Evolutionary conservation across 2,797 vertebrate species (phyloP).

Genomic region (Clamator glandarius): DNA sequence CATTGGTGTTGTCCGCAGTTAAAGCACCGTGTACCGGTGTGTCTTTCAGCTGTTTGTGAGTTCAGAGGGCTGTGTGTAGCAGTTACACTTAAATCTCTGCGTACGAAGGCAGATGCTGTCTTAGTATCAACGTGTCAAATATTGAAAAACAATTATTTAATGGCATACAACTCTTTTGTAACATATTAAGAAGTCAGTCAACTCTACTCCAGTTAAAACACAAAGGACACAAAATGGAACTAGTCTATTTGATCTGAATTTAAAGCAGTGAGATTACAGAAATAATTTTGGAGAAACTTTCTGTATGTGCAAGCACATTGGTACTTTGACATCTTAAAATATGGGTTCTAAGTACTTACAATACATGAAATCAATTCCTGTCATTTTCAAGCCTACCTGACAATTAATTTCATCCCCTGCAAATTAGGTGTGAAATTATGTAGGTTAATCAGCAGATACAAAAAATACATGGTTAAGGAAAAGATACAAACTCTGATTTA

Average conservation of each 20-base stretch:
- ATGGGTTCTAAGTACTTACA: not conserved
- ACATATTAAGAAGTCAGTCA: not conserved
- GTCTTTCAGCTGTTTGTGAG: not conserved
- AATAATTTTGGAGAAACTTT: not conserved
- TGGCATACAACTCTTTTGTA: not conserved
- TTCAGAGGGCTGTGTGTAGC: too few species aligned
- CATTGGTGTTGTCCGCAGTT: not conserved
- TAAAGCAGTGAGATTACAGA: not conserved
- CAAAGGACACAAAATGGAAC: not conserved
- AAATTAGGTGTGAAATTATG: not conserved
- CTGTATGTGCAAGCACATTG: not conserved
- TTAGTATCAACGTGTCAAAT: not conserved
- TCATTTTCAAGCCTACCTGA: not conserved
- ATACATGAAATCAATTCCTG: not conserved
- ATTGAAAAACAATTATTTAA: not conserved
- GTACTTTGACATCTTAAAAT: not conserved
- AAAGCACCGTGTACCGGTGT: fast-evolving
- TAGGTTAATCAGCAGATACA: not conserved
- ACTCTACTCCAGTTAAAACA: not conserved
- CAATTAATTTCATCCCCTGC: not conserved
- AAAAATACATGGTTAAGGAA: not conserved
- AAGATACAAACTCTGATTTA: not conserved
- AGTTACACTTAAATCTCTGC: not conserved
- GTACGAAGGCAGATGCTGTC: not conserved
- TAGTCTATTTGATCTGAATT: not conserved